Percentiles rank a stretch among this genome's conserved stretches.
phyloP scores from a whole-genome alignment of 2,888 invertebrate genomes.

The Drosophila atripex region DNA sequence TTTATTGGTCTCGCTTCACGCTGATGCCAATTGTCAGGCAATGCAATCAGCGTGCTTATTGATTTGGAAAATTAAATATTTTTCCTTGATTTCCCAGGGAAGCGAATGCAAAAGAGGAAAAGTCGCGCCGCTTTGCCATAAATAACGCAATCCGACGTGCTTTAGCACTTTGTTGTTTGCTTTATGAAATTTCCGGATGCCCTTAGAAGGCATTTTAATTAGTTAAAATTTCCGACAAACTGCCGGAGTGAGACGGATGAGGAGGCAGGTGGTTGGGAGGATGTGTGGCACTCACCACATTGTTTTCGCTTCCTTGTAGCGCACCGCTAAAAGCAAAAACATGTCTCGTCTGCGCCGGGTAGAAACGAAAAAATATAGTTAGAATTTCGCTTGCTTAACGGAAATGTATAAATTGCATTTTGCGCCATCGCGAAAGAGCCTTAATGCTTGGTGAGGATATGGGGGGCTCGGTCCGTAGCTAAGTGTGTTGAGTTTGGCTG shows the following conservation, averaged over 20 bases:
- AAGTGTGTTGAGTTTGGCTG: conserved; percentile 18
- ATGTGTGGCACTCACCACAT: conserved; percentile 24
- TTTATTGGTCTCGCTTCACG: conserved; percentile 57
- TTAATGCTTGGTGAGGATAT: conserved; percentile 50
- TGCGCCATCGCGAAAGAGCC: conserved; percentile 46
- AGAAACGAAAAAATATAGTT: conserved; percentile 51
- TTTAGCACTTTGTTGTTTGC: conserved; percentile 19
- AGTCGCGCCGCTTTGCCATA: conserved; percentile 57
- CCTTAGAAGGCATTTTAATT: conserved; percentile 64
- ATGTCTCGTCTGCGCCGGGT: conserved; percentile 53
- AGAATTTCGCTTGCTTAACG: conserved; percentile 70
- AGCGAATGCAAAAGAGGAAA: conserved; percentile 43
- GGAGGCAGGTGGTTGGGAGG: not conserved
- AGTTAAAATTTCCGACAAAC: conserved; percentile 47
- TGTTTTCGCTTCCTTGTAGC: conserved; percentile 42
- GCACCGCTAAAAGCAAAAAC: conserved; percentile 68
- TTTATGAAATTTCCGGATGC: conserved; percentile 55
- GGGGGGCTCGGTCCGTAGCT: not conserved
- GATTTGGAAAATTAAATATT: conserved; percentile 78
- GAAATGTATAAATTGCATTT: conserved; percentile 80
- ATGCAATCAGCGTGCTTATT: conserved; percentile 79
- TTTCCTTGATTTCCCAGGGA: conserved; percentile 40
- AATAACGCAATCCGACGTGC: conserved; percentile 69
- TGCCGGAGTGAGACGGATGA: conserved; percentile 5
- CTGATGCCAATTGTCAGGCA: conserved; percentile 72